phyloP scores from a whole-genome alignment of 2,113 vertebrate species.

The Archilochus colubris region DNA sequence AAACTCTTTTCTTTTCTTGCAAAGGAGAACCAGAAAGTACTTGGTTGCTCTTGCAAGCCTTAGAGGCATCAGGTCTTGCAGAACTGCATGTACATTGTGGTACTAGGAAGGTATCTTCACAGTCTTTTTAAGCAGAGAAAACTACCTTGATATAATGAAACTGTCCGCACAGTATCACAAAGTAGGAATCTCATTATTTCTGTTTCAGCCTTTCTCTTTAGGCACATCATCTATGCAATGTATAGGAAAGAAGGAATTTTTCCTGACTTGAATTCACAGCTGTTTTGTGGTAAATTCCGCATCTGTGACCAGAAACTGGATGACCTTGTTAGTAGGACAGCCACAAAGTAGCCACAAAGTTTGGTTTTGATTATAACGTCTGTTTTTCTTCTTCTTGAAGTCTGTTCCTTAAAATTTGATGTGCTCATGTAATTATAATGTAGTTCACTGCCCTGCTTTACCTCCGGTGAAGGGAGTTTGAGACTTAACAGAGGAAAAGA shows the following conservation, averaged over 20 bases:
- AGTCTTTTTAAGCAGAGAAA: background rate
- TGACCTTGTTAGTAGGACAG: slow-evolving; percentile 43
- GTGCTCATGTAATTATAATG: slow-evolving; percentile 45
- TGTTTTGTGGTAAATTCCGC: slow-evolving; percentile 30
- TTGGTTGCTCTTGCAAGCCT: background rate
- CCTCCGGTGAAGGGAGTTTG: background rate
- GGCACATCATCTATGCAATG: background rate
- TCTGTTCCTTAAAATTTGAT: slow-evolving; percentile 49
- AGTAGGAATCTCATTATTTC: background rate
- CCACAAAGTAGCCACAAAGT: slow-evolving; percentile 54
- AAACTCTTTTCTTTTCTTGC: background rate
- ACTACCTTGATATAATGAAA: accelerated
- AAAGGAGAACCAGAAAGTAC: background rate
- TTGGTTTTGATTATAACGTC: slow-evolving; percentile 66
- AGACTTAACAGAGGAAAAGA: background rate
- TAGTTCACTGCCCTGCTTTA: slow-evolving; percentile 46
- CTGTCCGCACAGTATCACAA: background rate
- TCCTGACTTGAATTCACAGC: slow-evolving; percentile 32
- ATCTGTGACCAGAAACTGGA: slow-evolving; percentile 55
- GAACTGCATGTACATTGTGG: background rate
- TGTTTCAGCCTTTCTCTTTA: background rate
- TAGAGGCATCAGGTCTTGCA: background rate
- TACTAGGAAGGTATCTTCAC: background rate
- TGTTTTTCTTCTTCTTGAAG: slow-evolving; percentile 62
- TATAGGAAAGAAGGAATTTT: background rate